Evolutionary conservation across 1,140 invertebrate species (phyloP), one percentile per base, ranked within the genome.

Genomic region (Drosophila neocordata): DNA sequence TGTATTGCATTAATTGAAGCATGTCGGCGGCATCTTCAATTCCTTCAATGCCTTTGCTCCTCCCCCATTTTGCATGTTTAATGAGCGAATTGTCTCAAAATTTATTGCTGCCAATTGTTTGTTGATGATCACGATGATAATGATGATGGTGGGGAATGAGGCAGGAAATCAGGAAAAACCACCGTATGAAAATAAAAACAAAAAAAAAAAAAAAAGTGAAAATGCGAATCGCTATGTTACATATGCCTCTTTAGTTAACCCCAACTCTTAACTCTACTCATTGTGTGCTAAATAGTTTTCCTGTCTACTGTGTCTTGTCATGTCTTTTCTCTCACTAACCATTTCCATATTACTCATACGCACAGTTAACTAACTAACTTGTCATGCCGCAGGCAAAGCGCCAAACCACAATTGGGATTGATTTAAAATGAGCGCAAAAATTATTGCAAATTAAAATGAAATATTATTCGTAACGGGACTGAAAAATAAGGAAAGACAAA

Each of bases 231-330:
- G 75, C 81, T 48, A 48, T 85, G 73, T 80, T 77, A 70, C 65
- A 85, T 48, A 48, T 56, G 60, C 56, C 31, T 48, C 52, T 11
- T 8, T 35, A 34, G 35, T 63, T n/a, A 38, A 37, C 11, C 35
- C n/a, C 13, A 38, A 35, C 24, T 22, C 13, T 35, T 15, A 13
- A 18, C 60, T 34, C 51, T 38, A 12, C 24, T 66, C 82, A 87
- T 87, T 85, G 82, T 85, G 81, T 85, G 82, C 82, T 87, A 87
- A 85, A 87, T 78, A 72, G 48, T 56, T 64, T 85, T 85, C 82
- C 82, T 85, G 82, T 48, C 70, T 24, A 4, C 15, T 13, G 13
- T 2, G 18, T 12, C 15, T 60, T 63, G 35, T 9, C 35, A 52
- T 24, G 4, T 24, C 1, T 24, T 4, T 24, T 18, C 37, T 44